Conservation (phyloP, 2,797 vertebrate species). For the Gymnoscopelus braueri region DNA sequence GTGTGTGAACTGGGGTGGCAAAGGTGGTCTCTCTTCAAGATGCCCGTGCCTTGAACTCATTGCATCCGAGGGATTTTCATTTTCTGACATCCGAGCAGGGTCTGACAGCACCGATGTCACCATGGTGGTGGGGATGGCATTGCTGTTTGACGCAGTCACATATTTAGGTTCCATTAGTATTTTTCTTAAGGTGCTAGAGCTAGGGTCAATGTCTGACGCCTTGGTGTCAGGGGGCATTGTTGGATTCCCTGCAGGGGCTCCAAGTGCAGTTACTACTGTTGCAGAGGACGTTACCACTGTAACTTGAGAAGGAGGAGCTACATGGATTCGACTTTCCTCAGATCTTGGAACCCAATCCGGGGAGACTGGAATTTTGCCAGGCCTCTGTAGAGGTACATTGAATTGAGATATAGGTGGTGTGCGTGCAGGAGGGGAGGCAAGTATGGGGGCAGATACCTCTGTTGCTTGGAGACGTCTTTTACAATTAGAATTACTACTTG, state of each 20-base stretch:
- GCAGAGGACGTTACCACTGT: conserved; percentile 80
- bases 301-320: conserved; percentile 84
- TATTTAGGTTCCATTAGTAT: conserved; percentile 99
- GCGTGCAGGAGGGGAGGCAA: conserved; percentile 68
- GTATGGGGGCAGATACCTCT: conserved; percentile 69
- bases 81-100: conserved; percentile 83
- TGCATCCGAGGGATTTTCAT: conserved; percentile 72
- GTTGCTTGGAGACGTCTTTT: conserved; percentile 68
- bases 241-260: conserved; percentile 76
- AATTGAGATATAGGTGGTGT: conserved; percentile 70
- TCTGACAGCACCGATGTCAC: conserved; percentile 87
- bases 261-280: conserved; percentile 65
- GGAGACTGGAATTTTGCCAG: conserved; percentile 72
- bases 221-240: conserved; percentile 95
- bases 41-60: conserved; percentile 75
- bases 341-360: conserved; percentile 89
- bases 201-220: conserved; percentile 93
- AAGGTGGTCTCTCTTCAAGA: conserved; percentile 83
- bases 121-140: conserved; percentile 81
- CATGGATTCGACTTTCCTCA: conserved; percentile 85
- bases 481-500: conserved; percentile 67
- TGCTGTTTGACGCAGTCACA: conserved; percentile 86
- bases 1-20: conserved; percentile 73
- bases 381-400: conserved; percentile 73
- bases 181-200: conserved; percentile 96